phyloP scores from a whole-genome alignment of 1,140 invertebrate genomes.

The Zaprionus ghesquierei region DNA sequence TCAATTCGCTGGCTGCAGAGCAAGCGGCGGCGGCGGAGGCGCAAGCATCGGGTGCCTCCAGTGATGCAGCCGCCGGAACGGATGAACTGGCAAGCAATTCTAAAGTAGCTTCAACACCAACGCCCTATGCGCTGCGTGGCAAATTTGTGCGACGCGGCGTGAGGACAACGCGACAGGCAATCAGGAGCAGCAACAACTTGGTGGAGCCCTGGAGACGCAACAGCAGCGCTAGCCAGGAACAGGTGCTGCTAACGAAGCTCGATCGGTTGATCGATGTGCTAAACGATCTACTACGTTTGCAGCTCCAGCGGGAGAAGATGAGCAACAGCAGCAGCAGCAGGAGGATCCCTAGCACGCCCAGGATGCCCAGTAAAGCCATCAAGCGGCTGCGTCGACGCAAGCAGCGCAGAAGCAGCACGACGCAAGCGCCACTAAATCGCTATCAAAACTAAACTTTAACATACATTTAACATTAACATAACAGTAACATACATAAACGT shows the following conservation, averaged over 20 bases:
- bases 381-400: conserved; percentile 17
- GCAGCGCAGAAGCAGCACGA: conserved; percentile 1
- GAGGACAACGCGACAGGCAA: conserved; percentile 49
- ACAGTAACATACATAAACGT: background rate
- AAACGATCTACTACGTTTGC: conserved; percentile 53
- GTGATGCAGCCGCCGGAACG: background rate
- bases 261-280: conserved; percentile 64
- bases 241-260: conserved; percentile 37
- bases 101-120: conserved; percentile 1
- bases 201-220: background rate
- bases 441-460: background rate
- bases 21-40: background rate
- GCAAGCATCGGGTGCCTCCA: background rate
- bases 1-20: conserved; percentile 25
- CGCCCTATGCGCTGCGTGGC: conserved; percentile 65
- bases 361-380: background rate
- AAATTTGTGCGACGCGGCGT: conserved; percentile 60
- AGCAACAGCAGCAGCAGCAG: background rate
- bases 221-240: background rate
- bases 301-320: conserved; percentile 36
- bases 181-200: background rate
- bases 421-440: background rate
- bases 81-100: background rate
- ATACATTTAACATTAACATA: conserved; percentile 9
- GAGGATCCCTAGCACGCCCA: background rate